Evolutionary conservation across 2,797 vertebrate species (phyloP), one percentile per base, ranked within the genome.

Genomic region (Miichthys miiuy): DNA sequence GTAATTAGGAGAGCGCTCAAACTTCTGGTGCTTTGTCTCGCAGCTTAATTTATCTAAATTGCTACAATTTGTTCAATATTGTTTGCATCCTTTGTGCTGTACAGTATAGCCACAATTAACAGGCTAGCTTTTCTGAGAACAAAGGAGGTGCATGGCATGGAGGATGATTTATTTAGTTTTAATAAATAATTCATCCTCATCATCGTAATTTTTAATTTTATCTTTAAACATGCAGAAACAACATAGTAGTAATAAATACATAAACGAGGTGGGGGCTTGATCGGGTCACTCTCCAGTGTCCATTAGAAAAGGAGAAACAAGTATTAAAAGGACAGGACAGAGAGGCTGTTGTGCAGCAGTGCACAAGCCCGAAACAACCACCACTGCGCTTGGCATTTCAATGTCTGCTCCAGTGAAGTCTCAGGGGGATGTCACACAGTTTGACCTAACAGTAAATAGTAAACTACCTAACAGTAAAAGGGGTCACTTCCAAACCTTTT

Each of bases 361-460:
- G n/a, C 55, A 38, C 6, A 46, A 17, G 52, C 61, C 8, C 1
- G 2, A 60, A 78, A 46, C 46, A 30, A 54, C 47, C 65, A 34
- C 21, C 58, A 25, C 41, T 46, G 51, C 6, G 16, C 4, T 44
- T 50, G 42, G 60, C 61, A 63, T 79, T 67, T 66, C 25, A 66
- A n/a, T 69, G 80, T 82, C 27, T 14, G 69, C 58, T 72, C 21
- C 20, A 12, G 42, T 48, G 4, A 44, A 34, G 52, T 69, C 65
- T 77, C 12, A 25, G 30, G 69, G 65, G 48, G 55, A 44, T 23
- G 48, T 62, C 47, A 63, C 38, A n/a, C 65, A 13, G 44, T 75
- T 69, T 57, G 61, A 78, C 27, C 54, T 10, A 51, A 74, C 42
- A 34, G 55, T 63, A 57, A 64, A 60, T 8, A 8, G 5, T 23